Percentiles rank a stretch among this genome's conserved stretches.
Conservation (phyloP, 1,140 invertebrate species). For the Papilio polytes region DNA sequence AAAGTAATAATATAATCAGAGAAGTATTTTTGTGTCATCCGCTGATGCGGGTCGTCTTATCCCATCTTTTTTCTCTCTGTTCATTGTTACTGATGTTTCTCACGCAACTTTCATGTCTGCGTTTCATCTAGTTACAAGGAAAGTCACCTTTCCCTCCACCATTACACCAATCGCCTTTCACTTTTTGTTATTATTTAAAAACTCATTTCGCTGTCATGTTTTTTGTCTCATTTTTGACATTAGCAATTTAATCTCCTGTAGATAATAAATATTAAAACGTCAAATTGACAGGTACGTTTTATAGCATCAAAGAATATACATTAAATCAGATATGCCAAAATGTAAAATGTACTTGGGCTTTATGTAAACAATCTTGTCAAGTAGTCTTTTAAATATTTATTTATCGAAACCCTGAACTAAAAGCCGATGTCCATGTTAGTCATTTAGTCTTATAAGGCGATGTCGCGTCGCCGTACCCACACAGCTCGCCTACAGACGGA, state of each 20-base stretch:
- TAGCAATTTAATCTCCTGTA: slow-evolving; percentile 36
- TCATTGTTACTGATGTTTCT: slow-evolving; percentile 58
- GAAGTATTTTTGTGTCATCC: not conserved
- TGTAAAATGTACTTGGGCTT: not conserved
- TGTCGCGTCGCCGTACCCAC: slow-evolving; percentile 62
- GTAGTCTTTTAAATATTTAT: slow-evolving; percentile 26
- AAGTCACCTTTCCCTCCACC: slow-evolving; percentile 60
- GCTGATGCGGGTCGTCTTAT: not conserved
- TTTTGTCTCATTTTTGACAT: slow-evolving; percentile 57
- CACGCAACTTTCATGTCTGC: slow-evolving; percentile 72
- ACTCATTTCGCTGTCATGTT: slow-evolving; percentile 40
- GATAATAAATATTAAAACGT: slow-evolving; percentile 10
- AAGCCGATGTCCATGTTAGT: slow-evolving; percentile 63
- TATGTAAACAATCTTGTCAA: not conserved
- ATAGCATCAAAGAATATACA: not conserved
- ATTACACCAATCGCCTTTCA: slow-evolving; percentile 69
- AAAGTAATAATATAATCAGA: not conserved
- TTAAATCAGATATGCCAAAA: slow-evolving; percentile 3
- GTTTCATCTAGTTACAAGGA: slow-evolving; percentile 70
- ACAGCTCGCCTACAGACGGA: slow-evolving; percentile 57
- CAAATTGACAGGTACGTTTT: not conserved
- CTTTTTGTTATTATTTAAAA: slow-evolving; percentile 70
- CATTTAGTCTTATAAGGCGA: slow-evolving; percentile 71
- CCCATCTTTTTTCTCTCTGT: slow-evolving; percentile 53
- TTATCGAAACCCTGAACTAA: slow-evolving; percentile 59